Base-by-base conservation (phyloP, 53 echinoderm and acorn worm species). In the Stichopus horrens region DNA sequence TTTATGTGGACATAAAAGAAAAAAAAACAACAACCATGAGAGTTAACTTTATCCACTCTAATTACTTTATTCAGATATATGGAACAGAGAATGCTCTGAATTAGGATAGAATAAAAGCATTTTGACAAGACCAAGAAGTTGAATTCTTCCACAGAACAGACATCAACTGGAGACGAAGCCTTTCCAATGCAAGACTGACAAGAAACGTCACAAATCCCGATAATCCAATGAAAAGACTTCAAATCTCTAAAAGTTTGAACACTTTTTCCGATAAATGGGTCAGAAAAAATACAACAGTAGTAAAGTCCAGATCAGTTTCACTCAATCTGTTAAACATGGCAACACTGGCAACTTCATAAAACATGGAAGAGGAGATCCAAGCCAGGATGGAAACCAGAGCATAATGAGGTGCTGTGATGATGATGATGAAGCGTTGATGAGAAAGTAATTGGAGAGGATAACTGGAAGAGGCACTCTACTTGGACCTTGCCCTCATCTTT, bases 401-500 rank as follows among this genome's bases (percentile, higher is more conserved):
- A 10, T 16, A 63, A 9, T 13, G 10, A 16, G 5, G 10, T 13
- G 16, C 63, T 53, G 79, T 53, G 53, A 53, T 79, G 79, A 51
- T 79, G 79, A 51, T 19, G 79, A 5, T 6, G 54, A 13, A 10
- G 9, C 54, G 53, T 53, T 37, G 37, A 37, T 37, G 37, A 37
- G 37, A 79, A 79, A 79, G 79, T 79, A 79, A 79, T 79, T 53
- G 55, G 55, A 79, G 79, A 52, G 79, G 79, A 79, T 23, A 53
- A 75, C 71, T 19, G 86, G 78, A 8, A 86, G 82, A 66, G 88
- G 53, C 88, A 73, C 83, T 94, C 96, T 94, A 94, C 96, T 96
- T 96, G 73, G 96, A 96, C 80, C 96, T 93, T 73, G 93, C 94
- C 91, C 94, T 91, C 96, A 96, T 96, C 94, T 96, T 96, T 93